These are phyloP conservation scores for Aspiorhynchus laticeps DNA, from an alignment of 2,113 vertebrate species.

Conservation along the genomic window DNA sequence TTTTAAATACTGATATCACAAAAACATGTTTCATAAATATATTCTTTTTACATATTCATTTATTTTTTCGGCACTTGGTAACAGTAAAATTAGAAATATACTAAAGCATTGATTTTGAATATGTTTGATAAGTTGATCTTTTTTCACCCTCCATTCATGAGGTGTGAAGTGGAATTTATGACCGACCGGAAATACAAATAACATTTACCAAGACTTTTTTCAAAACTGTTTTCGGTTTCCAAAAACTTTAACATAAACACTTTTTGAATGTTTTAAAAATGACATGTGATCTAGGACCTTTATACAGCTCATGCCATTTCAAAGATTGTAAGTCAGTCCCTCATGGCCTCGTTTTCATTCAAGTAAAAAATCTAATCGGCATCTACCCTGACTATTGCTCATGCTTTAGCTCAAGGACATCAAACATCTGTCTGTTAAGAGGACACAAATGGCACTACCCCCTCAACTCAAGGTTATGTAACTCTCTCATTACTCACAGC, in stretches of 20 bases:
- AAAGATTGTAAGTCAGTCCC: background rate
- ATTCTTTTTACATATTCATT: background rate
- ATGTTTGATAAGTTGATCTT: too few relatives aligned
- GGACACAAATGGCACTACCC: background rate
- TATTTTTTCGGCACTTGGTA: background rate
- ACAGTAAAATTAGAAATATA: background rate
- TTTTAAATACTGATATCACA: background rate
- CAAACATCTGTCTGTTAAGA: conserved; percentile 10
- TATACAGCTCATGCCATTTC: too few relatives aligned
- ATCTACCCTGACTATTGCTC: background rate
- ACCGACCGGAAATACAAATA: too few relatives aligned
- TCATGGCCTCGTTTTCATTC: background rate
- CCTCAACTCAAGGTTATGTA: conserved; percentile 30
- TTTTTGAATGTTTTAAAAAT: too few relatives aligned
- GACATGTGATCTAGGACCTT: too few relatives aligned
- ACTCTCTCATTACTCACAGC: conserved; percentile 24
- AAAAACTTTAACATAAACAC: too few relatives aligned
- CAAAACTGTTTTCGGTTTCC: too few relatives aligned
- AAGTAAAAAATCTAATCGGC: background rate
- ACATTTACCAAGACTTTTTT: too few relatives aligned
- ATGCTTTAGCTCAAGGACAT: conserved; percentile 29
- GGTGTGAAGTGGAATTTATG: too few relatives aligned
- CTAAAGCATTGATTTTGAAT: background rate
- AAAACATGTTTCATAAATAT: background rate
- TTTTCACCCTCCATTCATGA: too few relatives aligned